Conservation (phyloP, 2,888 invertebrate species). For the Lepidocyrtinus sp. region DNA sequence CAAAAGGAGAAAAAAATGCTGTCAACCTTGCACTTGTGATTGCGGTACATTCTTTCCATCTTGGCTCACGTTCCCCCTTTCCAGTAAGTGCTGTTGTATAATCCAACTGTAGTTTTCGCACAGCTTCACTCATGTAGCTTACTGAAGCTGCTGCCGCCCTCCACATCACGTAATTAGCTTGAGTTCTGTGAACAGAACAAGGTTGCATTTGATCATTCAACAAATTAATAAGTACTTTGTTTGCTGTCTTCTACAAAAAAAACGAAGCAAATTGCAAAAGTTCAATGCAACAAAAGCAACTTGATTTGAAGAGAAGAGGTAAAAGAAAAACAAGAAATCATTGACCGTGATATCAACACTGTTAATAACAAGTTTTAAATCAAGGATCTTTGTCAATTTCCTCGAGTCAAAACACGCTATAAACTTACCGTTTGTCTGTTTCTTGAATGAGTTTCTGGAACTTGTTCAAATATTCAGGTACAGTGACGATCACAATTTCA, state of each 20-base stretch:
- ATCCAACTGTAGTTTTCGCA: constrained; percentile 69
- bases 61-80: constrained; percentile 56
- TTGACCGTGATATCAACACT: neutral
- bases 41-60: constrained; percentile 58
- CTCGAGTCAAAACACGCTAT: neutral
- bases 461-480: constrained; percentile 72
- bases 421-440: constrained; percentile 72
- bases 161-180: constrained; percentile 74
- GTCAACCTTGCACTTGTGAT: constrained; percentile 69
- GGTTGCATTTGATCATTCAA: neutral
- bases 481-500: constrained; percentile 73
- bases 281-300: neutral
- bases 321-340: neutral
- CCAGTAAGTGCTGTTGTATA: constrained; percentile 70
- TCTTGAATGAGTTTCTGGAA: constrained; percentile 70
- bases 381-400: neutral
- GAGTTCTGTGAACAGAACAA: constrained; percentile 28
- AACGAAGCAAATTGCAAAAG: no score
- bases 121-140: constrained; percentile 70
- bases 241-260: no score
- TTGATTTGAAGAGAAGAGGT: neutral
- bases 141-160: constrained; percentile 71
- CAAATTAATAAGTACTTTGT: neutral
- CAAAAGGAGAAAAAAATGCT: constrained; percentile 8
- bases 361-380: neutral